Evolutionary conservation across 2,888 invertebrate species (phyloP), one percentile per base, ranked within the genome.

Genomic region (Acrocera orbiculus): DNA sequence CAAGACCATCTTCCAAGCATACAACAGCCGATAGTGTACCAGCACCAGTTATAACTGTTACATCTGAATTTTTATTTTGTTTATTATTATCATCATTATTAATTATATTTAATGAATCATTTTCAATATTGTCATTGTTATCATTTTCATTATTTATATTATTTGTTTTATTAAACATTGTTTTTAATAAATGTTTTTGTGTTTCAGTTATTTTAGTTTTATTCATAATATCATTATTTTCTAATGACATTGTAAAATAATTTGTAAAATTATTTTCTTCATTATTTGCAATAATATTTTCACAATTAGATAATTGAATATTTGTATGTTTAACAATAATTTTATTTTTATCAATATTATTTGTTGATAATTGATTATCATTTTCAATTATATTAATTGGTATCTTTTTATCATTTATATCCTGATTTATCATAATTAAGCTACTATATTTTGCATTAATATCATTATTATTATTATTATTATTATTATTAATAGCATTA

Each of bases 1-100:
- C 85, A 37, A 85, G 63, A 42, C 83, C 85, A 62, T 86, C 85
- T 59, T 85, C 85, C 42, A 83, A 69, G 48, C 76, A 76, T 40
- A 76, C 71, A 34, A 73, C 72, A 32, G 75, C 73, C 44, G 75
- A 75, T 53, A 76, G 64, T 47, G 76, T 75, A 54, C 74, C 70
- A 52, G 67, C 68, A 50, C 74, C 73, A 48, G 75, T 74, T 52
- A 74, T 73, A 48, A 75, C 73, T 47, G 71, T 73, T 55, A 74
- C 74, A 53, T 69, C 73, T n/a, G n/a, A n/a, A 39, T 40, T 40
- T 36, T 40, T 40, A 33, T 34, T 31, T 32, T 34, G 35, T 33
- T 26, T 34, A 15, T 26, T 27, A 29, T 26, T 35, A 24, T 35
- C 25, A 19, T 23, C 27, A 16, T 27, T 28, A 35, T 40, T 32